Evolutionary conservation across 2,113 vertebrate genomes (phyloP), one percentile per base, ranked within the genome.

Genomic region (Etheostoma spectabile): DNA sequence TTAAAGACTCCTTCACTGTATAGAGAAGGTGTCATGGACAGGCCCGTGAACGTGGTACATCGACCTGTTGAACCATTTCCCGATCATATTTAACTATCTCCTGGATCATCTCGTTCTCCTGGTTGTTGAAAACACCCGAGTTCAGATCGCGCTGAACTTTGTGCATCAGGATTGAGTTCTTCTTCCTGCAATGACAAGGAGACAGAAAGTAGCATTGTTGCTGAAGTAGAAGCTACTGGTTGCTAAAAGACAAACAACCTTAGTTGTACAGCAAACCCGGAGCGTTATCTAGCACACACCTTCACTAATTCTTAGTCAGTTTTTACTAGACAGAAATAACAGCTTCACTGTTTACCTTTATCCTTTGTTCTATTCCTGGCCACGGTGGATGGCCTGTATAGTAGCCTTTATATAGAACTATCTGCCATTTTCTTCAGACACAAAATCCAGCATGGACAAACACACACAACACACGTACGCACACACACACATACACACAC

Each of bases 1-100:
- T 92, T 83, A 66, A 92, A 94, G 48, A 94, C 86, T 65, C 93
- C 38, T 3, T 42, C 81, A 2, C 92, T 76, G 2, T 83, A 84
- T 45, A 59, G 88, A 68, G 88, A 90, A 74, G 72, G 85, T 0
- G 95, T 93, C 83, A 93, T 80, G 70, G 97, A 97, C 89, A 97
- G 77, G 97, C 95, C 0, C 94, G 93, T 2, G 95, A 95, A 35
- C 96, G 95, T 48, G 96, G 97, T 56, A 96, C 91, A 55, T 97
- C 97, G 0, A 97, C 97, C 86, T 97, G 97, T 83, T 98, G 97
- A 61, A 96, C 97, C 98, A 99, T 99, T 94, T 99, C 97, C 5
- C 98, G 96, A 85, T 99, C 98, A 1, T 99, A 99, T 90, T 99
- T 99, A 67, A 99, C 98, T 0, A 99, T 99, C 94, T 99, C 98